Evolutionary conservation across 2,113 vertebrate species (phyloP).

Genomic region (Heteronetta atricapilla): DNA sequence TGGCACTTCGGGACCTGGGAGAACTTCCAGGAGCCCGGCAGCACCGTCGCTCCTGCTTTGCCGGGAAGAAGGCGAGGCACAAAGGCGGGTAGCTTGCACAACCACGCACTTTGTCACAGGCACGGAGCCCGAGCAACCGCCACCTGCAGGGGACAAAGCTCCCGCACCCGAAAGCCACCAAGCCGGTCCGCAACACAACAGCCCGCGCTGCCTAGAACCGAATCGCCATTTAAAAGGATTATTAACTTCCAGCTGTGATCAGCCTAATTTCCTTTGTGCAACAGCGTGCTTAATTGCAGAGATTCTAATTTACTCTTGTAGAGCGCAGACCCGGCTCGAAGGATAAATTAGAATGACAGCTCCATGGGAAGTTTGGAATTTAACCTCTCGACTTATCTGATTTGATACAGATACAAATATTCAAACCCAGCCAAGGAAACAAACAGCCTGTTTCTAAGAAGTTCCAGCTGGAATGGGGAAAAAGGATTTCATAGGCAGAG

Average conservation of each 20-base stretch:
- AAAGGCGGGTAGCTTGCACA: fast-evolving
- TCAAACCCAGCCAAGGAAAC: slow-evolving; percentile 43
- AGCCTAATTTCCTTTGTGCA: slow-evolving; percentile 54
- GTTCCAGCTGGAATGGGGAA: slow-evolving; percentile 10
- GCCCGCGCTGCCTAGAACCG: neutral
- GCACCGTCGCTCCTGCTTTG: neutral
- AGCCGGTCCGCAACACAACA: neutral
- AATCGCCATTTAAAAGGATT: slow-evolving; percentile 19
- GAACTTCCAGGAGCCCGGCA: neutral
- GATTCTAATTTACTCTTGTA: slow-evolving; percentile 22
- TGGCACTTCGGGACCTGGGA: fast-evolving
- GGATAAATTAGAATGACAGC: slow-evolving; percentile 47
- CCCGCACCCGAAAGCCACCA: neutral
- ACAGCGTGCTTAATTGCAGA: slow-evolving; percentile 43
- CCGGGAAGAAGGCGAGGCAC: neutral
- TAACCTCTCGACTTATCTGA: slow-evolving; percentile 58
- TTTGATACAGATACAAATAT: slow-evolving; percentile 53
- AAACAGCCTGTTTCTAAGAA: slow-evolving; percentile 12
- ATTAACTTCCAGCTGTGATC: slow-evolving; percentile 50
- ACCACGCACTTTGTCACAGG: fast-evolving
- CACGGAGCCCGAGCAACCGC: neutral
- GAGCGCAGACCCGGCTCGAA: neutral
- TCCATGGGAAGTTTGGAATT: slow-evolving; percentile 3
- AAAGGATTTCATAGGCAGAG: neutral
- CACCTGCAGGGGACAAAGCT: neutral